A percentile compares a stretch with the other conserved stretches of the same genome.
Evolutionary conservation across 1,140 invertebrate species (phyloP).

Genomic region (Drosophila nebulosa): DNA sequence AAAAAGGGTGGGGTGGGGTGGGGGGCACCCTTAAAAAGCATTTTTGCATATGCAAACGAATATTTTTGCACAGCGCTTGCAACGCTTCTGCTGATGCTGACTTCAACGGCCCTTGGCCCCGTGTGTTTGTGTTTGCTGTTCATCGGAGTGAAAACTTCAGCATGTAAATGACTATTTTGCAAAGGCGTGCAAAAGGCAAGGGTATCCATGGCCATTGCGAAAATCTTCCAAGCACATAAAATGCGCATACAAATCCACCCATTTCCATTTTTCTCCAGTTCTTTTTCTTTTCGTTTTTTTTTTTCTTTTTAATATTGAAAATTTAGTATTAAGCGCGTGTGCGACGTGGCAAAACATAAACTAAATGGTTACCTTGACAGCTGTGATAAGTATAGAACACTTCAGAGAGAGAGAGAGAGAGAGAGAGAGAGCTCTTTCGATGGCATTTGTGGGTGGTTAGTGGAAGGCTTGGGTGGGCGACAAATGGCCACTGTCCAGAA

Average conservation of each 20-base stretch:
- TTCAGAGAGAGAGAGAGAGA: too few relatives aligned
- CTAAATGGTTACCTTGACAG: background rate
- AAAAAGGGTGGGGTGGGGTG: background rate
- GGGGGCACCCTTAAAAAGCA: constrained; percentile 4
- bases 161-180: constrained; percentile 60
- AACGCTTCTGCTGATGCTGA: constrained; percentile 14
- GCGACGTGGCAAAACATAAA: constrained; percentile 8
- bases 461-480: background rate
- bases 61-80: constrained; percentile 31
- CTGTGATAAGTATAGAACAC: constrained; percentile 8
- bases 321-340: background rate
- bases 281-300: background rate
- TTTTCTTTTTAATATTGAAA: constrained; percentile 4
- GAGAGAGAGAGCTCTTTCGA: background rate
- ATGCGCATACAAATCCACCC: background rate
- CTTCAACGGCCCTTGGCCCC: constrained; percentile 5
- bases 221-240: background rate
- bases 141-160: constrained; percentile 54
- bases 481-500: background rate
- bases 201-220: background rate
- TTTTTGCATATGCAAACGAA: constrained; percentile 58
- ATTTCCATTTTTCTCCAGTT: background rate
- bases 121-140: constrained; percentile 44
- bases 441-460: background rate
- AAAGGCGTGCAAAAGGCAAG: constrained; percentile 13